phyloP scores from a whole-genome alignment of 2,113 vertebrate species.

The Chaenogobius annularis region DNA sequence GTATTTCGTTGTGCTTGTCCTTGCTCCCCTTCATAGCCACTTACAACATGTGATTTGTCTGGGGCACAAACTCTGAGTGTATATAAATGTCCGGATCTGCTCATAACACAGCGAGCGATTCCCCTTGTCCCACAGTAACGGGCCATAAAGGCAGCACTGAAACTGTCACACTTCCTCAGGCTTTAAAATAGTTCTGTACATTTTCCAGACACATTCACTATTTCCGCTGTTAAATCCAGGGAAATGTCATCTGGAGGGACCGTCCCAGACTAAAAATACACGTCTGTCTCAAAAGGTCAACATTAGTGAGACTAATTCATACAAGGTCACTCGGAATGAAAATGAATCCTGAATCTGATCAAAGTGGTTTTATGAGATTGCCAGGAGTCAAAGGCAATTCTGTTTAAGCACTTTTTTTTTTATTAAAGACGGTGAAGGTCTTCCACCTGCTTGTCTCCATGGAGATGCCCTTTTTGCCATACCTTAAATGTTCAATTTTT shows the following conservation, averaged over 20 bases:
- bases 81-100: slow-evolving; percentile 6
- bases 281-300: no score
- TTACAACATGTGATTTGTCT: slow-evolving; percentile 9
- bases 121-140: slow-evolving; percentile 25
- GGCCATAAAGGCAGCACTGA: slow-evolving; percentile 26
- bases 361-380: not conserved
- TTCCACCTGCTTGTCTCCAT: no score
- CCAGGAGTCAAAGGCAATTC: not conserved
- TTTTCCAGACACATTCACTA: slow-evolving; percentile 66
- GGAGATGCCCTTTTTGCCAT: no score
- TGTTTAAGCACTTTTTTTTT: not conserved
- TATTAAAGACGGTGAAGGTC: no score
- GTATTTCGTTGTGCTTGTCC: not conserved
- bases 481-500: no score
- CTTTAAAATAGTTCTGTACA: slow-evolving; percentile 45
- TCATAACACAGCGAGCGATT: slow-evolving; percentile 7
- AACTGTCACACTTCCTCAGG: slow-evolving; percentile 38
- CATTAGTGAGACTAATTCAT: no score
- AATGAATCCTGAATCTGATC: no score
- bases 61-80: slow-evolving; percentile 1
- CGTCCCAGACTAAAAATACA: slow-evolving; percentile 52
- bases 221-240: slow-evolving; percentile 55
- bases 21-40: not conserved
- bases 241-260: slow-evolving; percentile 19
- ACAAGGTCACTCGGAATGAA: no score